These are phyloP conservation scores for Silurus asotus DNA, from an alignment of 2,113 vertebrate species.

Conservation along the genomic window DNA sequence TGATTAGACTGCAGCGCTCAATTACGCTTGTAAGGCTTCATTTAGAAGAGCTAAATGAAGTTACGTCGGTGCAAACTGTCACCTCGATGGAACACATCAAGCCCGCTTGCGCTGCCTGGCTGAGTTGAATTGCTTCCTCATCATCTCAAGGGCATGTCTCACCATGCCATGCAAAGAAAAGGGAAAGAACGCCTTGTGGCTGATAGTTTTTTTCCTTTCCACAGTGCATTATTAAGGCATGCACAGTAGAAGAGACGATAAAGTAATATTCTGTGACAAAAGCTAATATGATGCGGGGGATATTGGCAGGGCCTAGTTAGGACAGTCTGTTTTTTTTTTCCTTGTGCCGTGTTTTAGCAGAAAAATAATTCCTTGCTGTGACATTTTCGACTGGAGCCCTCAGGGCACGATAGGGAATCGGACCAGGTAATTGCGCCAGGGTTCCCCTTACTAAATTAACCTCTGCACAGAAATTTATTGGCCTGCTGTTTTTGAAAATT, in stretches of 20 bases:
- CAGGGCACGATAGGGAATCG: slow-evolving; percentile 69
- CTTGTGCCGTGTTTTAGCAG: slow-evolving; percentile 57
- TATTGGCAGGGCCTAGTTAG: slow-evolving; percentile 67
- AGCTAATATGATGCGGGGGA: slow-evolving; percentile 67
- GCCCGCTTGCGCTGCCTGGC: not conserved
- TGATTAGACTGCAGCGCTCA: slow-evolving; percentile 46
- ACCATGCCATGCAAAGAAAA: not conserved
- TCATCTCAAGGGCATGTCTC: slow-evolving; percentile 31
- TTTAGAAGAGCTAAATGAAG: slow-evolving; percentile 46
- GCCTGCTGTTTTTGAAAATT: slow-evolving; percentile 70
- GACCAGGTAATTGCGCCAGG: slow-evolving; percentile 74
- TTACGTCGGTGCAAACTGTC: slow-evolving; percentile 48
- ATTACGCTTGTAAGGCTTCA: slow-evolving; percentile 49
- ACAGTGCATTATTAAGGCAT: slow-evolving; percentile 49
- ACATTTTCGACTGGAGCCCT: slow-evolving; percentile 75
- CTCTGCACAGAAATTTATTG: slow-evolving; percentile 75
- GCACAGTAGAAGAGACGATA: slow-evolving; percentile 32
- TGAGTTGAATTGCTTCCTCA: slow-evolving; percentile 15
- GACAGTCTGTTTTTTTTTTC: slow-evolving; percentile 67
- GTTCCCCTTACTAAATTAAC: slow-evolving; percentile 76
- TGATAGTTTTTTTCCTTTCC: not conserved
- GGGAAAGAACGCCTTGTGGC: slow-evolving; percentile 12
- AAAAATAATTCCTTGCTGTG: slow-evolving; percentile 53
- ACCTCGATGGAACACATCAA: slow-evolving; percentile 41
- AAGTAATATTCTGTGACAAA: slow-evolving; percentile 61